Conservation (phyloP, 2,888 invertebrate genomes). For the Carterocephalus palaemon region DNA sequence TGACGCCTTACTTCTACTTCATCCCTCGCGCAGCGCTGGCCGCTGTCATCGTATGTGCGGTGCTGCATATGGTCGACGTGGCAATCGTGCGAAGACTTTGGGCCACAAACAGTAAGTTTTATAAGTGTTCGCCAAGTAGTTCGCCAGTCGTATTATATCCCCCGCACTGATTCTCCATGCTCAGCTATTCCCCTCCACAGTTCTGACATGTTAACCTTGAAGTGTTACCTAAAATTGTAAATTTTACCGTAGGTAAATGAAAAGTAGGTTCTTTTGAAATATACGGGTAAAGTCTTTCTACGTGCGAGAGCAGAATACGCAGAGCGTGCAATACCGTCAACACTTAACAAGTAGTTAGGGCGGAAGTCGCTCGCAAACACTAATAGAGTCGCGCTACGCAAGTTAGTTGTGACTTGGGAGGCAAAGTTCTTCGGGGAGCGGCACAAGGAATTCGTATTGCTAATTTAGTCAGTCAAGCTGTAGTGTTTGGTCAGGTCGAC, state of each 20-base stretch:
- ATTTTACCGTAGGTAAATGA: not conserved
- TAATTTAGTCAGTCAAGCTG: no score
- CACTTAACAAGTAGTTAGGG: slow-evolving; percentile 9
- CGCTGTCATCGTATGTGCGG: slow-evolving; percentile 88
- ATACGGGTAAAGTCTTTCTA: no score
- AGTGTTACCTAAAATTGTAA: slow-evolving; percentile 1
- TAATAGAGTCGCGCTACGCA: slow-evolving; percentile 19
- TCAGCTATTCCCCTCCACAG: not conserved
- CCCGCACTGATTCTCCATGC: no score
- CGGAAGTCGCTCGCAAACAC: slow-evolving; percentile 20
- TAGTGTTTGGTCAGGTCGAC: no score
- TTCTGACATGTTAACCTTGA: slow-evolving; percentile 1
- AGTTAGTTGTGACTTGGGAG: slow-evolving; percentile 4
- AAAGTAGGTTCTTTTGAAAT: no score
- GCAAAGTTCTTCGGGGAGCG: slow-evolving; percentile 17
- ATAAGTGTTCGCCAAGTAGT: slow-evolving; percentile 24
- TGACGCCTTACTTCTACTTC: slow-evolving; percentile 87
- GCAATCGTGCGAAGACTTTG: slow-evolving; percentile 80
- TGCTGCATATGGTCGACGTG: slow-evolving; percentile 85
- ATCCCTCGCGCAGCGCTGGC: slow-evolving; percentile 84
- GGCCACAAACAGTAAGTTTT: slow-evolving; percentile 81
- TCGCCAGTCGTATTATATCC: not conserved
- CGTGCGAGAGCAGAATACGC: not conserved
- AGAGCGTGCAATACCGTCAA: not conserved
- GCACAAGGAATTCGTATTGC: slow-evolving; percentile 6